Base-by-base conservation (phyloP, 2,797 vertebrate species). In the Sebastes paucispinis region DNA sequence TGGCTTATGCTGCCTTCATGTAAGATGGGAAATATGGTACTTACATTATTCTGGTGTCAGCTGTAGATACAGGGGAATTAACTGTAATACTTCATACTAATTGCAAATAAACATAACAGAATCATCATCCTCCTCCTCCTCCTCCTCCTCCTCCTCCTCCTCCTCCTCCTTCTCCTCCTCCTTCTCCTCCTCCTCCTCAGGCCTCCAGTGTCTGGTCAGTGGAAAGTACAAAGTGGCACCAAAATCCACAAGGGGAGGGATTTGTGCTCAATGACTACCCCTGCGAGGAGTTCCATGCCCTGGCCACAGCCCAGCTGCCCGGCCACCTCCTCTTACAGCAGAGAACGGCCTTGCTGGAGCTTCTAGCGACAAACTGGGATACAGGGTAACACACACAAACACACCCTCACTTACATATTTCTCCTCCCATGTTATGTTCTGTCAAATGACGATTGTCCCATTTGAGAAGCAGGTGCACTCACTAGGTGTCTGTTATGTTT, bases 281-380 rank as follows among this genome's bases (percentile, higher is more conserved):
- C 32, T 95, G 96, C 8, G 92, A 94, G 73, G 96, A 96, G 81
- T 95, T 97, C 70, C 82, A 87, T 5, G 73, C 88, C 8, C 89
- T 96, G 90, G 90, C 91, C 75, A 94, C 95, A 0, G 93, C 93
- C 14, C 88, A 92, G 65, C 90, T 96, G 55, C 29, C 87, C 0
- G 77, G 59, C 34, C 6, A 86, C 8, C 6, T 57, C 73, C 94
- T 96, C 73, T 83, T 91, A 75, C 84, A 90, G 81, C 96, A 96
- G 90, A 94, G 95, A 71, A 43, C 5, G 47, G 75, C 89, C 39
- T 86, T 96, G 69, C 86, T 96, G 81, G 78, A 82, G 71, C 90
- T 96, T 69, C 89, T 97, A 88, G 89, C 91, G 6, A 68, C 77
- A 50, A 95, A 97, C 93, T 97, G 96, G 96, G 92, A 95, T 59